phyloP scores from a whole-genome alignment of 2,113 vertebrate species.

The Piprites chloris region DNA sequence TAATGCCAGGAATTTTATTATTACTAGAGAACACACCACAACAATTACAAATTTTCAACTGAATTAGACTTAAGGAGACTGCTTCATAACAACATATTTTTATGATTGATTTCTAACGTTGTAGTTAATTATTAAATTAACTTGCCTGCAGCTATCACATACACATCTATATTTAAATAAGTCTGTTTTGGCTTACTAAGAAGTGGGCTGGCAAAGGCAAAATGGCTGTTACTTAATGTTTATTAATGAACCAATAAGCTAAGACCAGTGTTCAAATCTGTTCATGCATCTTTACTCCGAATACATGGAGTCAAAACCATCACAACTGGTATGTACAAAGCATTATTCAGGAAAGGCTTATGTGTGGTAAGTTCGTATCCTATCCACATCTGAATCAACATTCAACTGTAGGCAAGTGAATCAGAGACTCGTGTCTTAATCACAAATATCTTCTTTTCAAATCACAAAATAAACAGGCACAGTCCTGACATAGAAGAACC shows the following conservation, averaged over 20 bases:
- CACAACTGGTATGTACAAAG: background rate
- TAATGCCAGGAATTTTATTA: background rate
- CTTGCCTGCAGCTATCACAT: background rate
- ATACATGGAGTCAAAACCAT: background rate
- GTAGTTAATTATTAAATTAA: conserved; percentile 31
- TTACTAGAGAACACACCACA: conserved; percentile 6
- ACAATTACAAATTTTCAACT: background rate
- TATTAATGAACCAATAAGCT: background rate
- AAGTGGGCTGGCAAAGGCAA: background rate
- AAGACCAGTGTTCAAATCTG: background rate
- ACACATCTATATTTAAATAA: background rate
- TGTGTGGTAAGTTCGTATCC: background rate
- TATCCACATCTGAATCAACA: background rate
- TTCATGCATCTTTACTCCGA: background rate
- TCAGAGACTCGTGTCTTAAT: background rate
- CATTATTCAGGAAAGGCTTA: background rate
- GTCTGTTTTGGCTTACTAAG: background rate
- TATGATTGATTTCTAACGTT: conserved; percentile 6
- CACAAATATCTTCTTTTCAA: background rate
- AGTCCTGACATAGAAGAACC: background rate
- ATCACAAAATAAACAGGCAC: background rate
- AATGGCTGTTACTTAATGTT: background rate
- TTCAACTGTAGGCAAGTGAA: background rate
- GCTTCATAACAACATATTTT: background rate
- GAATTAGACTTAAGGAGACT: background rate